phyloP scores from a whole-genome alignment of 2,888 invertebrate genomes.

The Kuschelorhynchus macadamiae region DNA sequence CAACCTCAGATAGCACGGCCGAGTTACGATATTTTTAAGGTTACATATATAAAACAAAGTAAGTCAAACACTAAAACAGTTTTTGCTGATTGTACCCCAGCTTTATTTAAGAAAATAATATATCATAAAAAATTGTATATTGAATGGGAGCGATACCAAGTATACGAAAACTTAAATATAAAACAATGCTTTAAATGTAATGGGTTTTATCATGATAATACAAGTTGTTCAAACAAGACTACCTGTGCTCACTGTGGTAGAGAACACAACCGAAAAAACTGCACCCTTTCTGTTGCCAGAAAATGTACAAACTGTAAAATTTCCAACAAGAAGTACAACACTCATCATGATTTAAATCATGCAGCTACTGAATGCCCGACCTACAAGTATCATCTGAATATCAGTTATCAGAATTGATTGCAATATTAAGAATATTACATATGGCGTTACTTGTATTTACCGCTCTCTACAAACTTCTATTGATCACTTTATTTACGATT shows the following conservation, averaged over 20 bases:
- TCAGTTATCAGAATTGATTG: not conserved
- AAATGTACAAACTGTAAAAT: slow-evolving; percentile 1
- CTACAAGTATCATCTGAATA: not conserved
- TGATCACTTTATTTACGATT: not conserved
- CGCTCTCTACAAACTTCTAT: not conserved
- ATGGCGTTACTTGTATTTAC: not conserved
- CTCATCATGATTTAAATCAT: not conserved
- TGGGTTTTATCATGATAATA: too few relatives aligned
- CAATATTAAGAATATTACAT: not conserved
- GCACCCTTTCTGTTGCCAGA: not conserved
- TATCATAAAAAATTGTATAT: slow-evolving; percentile 1
- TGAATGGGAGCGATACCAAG: slow-evolving; percentile 7
- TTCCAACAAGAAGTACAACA: not conserved
- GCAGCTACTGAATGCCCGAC: too few relatives aligned
- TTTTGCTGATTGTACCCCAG: not conserved
- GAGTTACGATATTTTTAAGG: not conserved
- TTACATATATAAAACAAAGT: not conserved
- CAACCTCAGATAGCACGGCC: too few relatives aligned
- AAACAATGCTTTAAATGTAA: slow-evolving; percentile 8
- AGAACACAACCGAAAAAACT: too few relatives aligned
- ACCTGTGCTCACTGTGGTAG: too few relatives aligned
- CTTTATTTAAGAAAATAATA: slow-evolving; percentile 4
- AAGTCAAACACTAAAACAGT: not conserved
- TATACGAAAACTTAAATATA: not conserved
- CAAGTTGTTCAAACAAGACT: not conserved